These are phyloP conservation scores for Venustoraphidia nigricollis DNA, from an alignment of 2,888 invertebrate genomes.

Conservation along the genomic window DNA sequence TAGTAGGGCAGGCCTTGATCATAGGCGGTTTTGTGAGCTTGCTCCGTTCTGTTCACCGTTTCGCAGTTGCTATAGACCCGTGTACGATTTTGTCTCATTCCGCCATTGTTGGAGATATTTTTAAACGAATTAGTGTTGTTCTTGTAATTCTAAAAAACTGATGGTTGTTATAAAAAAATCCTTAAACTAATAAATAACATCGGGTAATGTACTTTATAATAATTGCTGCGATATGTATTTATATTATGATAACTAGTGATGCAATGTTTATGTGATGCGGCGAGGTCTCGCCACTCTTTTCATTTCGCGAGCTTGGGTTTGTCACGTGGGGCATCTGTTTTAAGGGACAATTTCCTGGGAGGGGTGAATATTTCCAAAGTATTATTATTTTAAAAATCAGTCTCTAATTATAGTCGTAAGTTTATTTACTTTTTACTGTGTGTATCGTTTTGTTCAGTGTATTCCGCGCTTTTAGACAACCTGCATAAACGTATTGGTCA, in stretches of 20 bases:
- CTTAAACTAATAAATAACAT: too few species aligned
- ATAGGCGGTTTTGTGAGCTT: conserved; percentile 19
- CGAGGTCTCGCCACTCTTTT: conserved; percentile 18
- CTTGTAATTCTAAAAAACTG: too few species aligned
- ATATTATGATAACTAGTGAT: conserved; percentile 17
- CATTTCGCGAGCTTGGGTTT: conserved; percentile 23
- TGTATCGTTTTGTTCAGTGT: too few species aligned
- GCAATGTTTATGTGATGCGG: conserved; percentile 29
- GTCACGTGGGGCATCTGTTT: conserved; percentile 19
- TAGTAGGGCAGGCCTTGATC: conserved; percentile 19
- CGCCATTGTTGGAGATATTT: conserved; percentile 5
- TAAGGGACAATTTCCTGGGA: neutral
- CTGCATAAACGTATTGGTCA: too few species aligned
- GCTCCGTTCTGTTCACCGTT: conserved; percentile 20
- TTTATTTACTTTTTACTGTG: too few species aligned
- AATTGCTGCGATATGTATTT: too few species aligned
- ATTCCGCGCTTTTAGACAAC: too few species aligned
- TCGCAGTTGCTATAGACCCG: conserved; percentile 3
- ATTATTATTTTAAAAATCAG: too few species aligned
- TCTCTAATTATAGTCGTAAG: too few species aligned
- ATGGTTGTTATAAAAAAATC: too few species aligned
- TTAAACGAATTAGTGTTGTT: neutral
- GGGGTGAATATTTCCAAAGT: too few species aligned
- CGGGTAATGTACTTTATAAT: too few species aligned
- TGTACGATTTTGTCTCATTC: conserved; percentile 4